Percentiles rank a stretch among this genome's conserved stretches.
These are phyloP conservation scores for Volucella bombylans DNA, from an alignment of 2,888 invertebrate species.

Conservation along the genomic window DNA sequence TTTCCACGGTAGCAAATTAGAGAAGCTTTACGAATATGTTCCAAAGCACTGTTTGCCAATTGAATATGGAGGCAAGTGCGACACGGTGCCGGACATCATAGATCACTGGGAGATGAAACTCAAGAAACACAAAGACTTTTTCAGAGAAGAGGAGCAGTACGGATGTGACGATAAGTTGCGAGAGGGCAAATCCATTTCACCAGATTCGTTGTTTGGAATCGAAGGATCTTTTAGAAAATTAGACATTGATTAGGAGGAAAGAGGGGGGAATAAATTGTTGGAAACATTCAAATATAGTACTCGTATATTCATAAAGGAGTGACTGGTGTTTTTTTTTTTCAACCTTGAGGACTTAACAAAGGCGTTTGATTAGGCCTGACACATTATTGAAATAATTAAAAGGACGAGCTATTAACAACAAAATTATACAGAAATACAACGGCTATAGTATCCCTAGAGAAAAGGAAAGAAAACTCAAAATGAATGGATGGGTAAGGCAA, in stretches of 20 bases:
- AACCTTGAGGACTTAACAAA: too few relatives aligned
- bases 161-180: constrained; percentile 67
- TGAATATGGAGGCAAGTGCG: constrained; percentile 85
- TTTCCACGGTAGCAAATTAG: constrained; percentile 84
- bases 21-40: constrained; percentile 84
- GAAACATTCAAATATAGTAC: too few relatives aligned
- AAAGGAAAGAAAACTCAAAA: too few relatives aligned
- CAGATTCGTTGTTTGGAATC: constrained; percentile 67
- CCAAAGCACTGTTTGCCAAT: constrained; percentile 84
- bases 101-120: constrained; percentile 59
- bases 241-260: constrained; percentile 69
- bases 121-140: constrained; percentile 51
- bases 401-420: too few relatives aligned
- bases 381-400: too few relatives aligned
- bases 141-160: constrained; percentile 66
- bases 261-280: neutral
- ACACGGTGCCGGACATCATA: constrained; percentile 41
- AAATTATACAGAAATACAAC: too few relatives aligned
- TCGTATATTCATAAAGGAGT: too few relatives aligned
- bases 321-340: too few relatives aligned
- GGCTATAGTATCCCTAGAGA: too few relatives aligned
- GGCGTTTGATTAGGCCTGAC: too few relatives aligned
- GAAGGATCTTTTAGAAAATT: constrained; percentile 75
- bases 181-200: constrained; percentile 23
- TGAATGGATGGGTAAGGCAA: too few relatives aligned